Base-by-base conservation (phyloP, 1,140 invertebrate species). In the Charaxes varanes region DNA sequence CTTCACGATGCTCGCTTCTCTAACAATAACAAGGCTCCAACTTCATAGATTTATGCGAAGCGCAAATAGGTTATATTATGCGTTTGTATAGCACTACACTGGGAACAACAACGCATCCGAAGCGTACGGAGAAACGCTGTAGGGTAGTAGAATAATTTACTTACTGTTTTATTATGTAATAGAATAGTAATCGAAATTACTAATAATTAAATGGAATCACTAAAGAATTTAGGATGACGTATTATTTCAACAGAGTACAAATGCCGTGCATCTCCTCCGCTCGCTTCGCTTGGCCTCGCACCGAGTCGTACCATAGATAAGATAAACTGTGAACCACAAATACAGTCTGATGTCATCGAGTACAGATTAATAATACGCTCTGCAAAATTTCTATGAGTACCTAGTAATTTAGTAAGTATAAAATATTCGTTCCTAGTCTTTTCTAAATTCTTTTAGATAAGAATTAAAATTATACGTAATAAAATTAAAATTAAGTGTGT, bases 61-160 rank as follows among this genome's bases (percentile, higher is more conserved):
- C 65, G 62, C 50, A 68, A 56, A 74, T 78, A 79, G 78, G 78
- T 82, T 82, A 82, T 78, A 79, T 73, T 79, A 81, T 77, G 72
- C 74, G 65, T 82, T 74, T 81, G 59, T 79, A 78, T 71, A 77
- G 63, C 63, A 72, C 64, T 73, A 64, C 71, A 74, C 67, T 44
- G 45, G 32, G 47, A 65, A 60, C 65, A 79, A 82, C 74, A 79
- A 76, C 71, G 72, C 68, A 64, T 58, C 38, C 46, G 50, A 57
- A 51, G 37, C 47, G 51, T 55, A 66, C 30, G 34, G 36, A 36
- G 34, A 46, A 48, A 36, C 45, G 41, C 47, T 30, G 23, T 30
- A 38, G 35, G 14, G 34, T 42, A 47, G 19, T 23, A 46, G 19
- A 51, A 42, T 53, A 47, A 19, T 42, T 55, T 79, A 81, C 74